A percentile compares a stretch with the other conserved stretches of the same genome.
phyloP scores from a whole-genome alignment of 1,140 invertebrate genomes.

The Macrocentrus cingulum region DNA sequence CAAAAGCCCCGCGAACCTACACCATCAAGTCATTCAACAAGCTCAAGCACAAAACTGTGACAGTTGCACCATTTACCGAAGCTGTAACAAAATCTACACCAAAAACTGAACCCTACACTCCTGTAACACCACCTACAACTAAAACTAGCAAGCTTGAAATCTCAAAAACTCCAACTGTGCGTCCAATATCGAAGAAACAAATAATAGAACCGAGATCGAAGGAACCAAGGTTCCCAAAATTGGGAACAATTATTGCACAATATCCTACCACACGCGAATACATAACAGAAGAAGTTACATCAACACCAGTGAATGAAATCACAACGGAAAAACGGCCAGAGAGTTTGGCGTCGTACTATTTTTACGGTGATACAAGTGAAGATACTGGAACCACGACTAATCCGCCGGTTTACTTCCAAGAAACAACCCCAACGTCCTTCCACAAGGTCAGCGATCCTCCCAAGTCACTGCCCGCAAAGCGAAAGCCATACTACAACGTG shows the following conservation, averaged over 20 bases:
- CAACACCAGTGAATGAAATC: slow-evolving; percentile 37
- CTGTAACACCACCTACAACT: slow-evolving; percentile 34
- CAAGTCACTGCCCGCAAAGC: not conserved
- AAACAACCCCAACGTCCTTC: slow-evolving; percentile 44
- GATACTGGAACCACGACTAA: slow-evolving; percentile 41
- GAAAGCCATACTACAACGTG: slow-evolving; percentile 35
- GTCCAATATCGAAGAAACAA: slow-evolving; percentile 33
- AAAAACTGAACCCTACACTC: slow-evolving; percentile 21
- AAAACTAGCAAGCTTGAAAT: slow-evolving; percentile 38
- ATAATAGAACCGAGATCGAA: slow-evolving; percentile 19
- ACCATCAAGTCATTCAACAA: slow-evolving; percentile 39
- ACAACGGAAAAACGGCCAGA: slow-evolving; percentile 30
- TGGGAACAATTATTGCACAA: slow-evolving; percentile 63
- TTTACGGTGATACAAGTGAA: slow-evolving; percentile 53
- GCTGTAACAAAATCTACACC: slow-evolving; percentile 8
- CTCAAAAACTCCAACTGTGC: slow-evolving; percentile 32
- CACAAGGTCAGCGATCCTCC: slow-evolving; percentile 37
- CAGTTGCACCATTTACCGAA: slow-evolving; percentile 3
- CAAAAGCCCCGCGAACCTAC: slow-evolving; percentile 26
- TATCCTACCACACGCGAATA: slow-evolving; percentile 63
- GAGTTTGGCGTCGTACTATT: slow-evolving; percentile 52
- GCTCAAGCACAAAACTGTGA: slow-evolving; percentile 27
- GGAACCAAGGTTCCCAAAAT: slow-evolving; percentile 55
- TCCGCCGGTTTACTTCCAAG: slow-evolving; percentile 40
- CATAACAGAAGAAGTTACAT: slow-evolving; percentile 47